Percentiles rank a stretch among this genome's conserved stretches.
Conservation (phyloP, 2,797 vertebrate genomes). For the Chiroxiphia lanceolata region DNA sequence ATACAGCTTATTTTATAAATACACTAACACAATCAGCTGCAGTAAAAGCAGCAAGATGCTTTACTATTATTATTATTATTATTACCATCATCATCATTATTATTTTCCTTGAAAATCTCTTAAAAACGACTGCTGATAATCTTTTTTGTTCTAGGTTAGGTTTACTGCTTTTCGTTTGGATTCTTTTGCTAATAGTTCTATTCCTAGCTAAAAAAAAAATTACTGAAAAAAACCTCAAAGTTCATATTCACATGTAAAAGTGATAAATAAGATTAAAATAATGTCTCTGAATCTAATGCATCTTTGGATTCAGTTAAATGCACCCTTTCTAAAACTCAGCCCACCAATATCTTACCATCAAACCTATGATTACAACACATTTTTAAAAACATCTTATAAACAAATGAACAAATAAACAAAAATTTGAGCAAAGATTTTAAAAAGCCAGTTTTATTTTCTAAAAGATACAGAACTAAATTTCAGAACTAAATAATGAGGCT, state of each 20-base stretch:
- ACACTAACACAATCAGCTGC: neutral
- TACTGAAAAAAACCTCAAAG: neutral
- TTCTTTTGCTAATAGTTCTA: neutral
- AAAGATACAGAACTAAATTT: neutral
- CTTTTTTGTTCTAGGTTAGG: neutral
- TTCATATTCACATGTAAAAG: neutral
- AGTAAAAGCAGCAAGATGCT: neutral
- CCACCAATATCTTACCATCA: neutral
- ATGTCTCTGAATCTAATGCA: neutral
- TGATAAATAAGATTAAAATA: neutral
- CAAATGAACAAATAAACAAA: neutral
- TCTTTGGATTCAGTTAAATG: neutral
- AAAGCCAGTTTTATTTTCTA: neutral
- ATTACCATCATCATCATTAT: fast-evolving
- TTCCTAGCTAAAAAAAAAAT: neutral
- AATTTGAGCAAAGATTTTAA: neutral
- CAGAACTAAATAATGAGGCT: neutral
- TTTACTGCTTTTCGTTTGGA: neutral
- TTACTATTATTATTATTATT: neutral
- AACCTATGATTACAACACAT: neutral
- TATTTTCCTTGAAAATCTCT: neutral
- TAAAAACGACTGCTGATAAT: neutral
- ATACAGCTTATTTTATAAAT: neutral
- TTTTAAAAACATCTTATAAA: neutral
- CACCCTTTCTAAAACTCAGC: neutral